A percentile compares a stretch with the other conserved stretches of the same genome.
Evolutionary conservation across 2,113 vertebrate genomes (phyloP).

Genomic region (Clarias gariepinus): DNA sequence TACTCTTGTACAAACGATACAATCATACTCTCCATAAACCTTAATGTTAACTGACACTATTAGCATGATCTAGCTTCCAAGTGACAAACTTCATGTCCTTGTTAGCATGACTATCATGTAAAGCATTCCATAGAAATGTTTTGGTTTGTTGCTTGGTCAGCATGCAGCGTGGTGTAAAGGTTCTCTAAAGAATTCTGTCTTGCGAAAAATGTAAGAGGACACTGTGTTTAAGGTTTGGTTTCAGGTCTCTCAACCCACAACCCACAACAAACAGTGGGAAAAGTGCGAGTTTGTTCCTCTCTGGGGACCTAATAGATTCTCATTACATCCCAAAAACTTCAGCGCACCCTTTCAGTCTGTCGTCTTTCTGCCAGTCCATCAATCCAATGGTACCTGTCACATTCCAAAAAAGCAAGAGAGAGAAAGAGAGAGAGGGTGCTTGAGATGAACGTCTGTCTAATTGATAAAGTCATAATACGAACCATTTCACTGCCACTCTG

Average conservation of each 20-base stretch:
- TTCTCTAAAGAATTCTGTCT: constrained; percentile 29
- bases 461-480: constrained; percentile 58
- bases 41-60: not conserved
- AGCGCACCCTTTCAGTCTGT: constrained; percentile 29
- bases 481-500: constrained; percentile 54
- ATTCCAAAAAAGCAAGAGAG: constrained; percentile 1
- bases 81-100: not conserved
- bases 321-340: constrained; percentile 38
- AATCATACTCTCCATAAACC: not conserved
- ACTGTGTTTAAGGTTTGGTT: constrained; percentile 39
- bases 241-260: constrained; percentile 27
- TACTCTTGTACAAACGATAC: not conserved
- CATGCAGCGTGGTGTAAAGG: not conserved
- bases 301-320: constrained; percentile 42
- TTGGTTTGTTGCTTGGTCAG: constrained; percentile 20
- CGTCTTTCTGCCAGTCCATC: constrained; percentile 51
- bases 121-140: not conserved
- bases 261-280: constrained; percentile 35
- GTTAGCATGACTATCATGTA: not conserved
- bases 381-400: constrained; percentile 40
- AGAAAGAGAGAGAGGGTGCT: constrained; percentile 13
- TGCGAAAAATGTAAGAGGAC: constrained; percentile 21
- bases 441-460: constrained; percentile 49
- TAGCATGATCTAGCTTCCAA: not conserved
- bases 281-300: constrained; percentile 45